Percentiles rank a stretch among this genome's conserved stretches.
Evolutionary conservation across 30 jellyfish, hydroid and myxozoan species (phyloP).

Genomic region (Turritopsis rubra): DNA sequence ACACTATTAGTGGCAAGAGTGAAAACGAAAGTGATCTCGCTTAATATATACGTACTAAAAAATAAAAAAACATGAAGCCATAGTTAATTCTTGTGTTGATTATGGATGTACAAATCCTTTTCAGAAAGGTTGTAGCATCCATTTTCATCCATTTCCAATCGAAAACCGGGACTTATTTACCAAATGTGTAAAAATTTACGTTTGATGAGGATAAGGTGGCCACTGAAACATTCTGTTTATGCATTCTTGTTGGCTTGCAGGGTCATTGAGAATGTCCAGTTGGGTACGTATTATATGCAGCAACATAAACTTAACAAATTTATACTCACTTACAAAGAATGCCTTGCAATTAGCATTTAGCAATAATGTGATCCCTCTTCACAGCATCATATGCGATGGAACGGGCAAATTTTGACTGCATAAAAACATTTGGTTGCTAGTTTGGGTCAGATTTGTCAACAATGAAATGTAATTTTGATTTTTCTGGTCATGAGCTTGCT

Average conservation of each 20-base stretch:
- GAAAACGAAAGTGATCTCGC: too few species aligned
- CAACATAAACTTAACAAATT: slow-evolving; percentile 9
- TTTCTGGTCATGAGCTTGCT: not conserved
- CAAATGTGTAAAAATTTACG: too few species aligned
- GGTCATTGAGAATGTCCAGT: slow-evolving; percentile 46
- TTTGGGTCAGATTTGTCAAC: slow-evolving; percentile 1
- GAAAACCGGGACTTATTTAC: too few species aligned
- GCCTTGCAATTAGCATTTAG: slow-evolving; percentile 3
- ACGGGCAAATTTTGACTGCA: slow-evolving; percentile 2
- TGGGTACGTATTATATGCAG: slow-evolving; percentile 22
- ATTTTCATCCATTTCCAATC: too few species aligned
- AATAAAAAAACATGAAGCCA: too few species aligned
- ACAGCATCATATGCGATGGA: too few species aligned
- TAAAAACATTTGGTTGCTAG: slow-evolving; percentile 14
- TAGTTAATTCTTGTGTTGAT: too few species aligned
- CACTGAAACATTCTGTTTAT: slow-evolving; percentile 28
- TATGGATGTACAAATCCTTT: too few species aligned
- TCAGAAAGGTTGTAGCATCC: too few species aligned
- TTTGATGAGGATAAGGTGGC: slow-evolving; percentile 19
- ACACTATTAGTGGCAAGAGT: too few species aligned
- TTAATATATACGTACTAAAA: too few species aligned
- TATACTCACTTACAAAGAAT: not conserved
- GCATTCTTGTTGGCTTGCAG: slow-evolving; percentile 23
- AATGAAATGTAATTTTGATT: not conserved
- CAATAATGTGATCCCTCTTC: not conserved